Evolutionary conservation across 2,797 vertebrate genomes (phyloP).

Genomic region (Esox masquinongy): DNA sequence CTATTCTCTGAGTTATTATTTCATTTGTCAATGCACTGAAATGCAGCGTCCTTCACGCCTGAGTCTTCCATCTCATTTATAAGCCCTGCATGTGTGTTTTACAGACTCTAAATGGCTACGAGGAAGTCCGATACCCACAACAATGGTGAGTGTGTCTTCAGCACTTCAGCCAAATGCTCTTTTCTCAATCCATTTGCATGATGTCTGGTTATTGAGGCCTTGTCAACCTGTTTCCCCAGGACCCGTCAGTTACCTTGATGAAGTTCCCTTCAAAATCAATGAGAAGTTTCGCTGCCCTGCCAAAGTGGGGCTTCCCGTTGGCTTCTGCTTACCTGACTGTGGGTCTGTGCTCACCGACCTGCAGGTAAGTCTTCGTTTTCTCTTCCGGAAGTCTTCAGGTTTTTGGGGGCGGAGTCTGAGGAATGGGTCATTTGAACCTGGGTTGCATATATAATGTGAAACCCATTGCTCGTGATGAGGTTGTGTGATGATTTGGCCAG

Average conservation of each 20-base stretch:
- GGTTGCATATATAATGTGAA: background rate
- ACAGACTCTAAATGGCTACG: slow-evolving; percentile 96
- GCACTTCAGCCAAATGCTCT: slow-evolving; percentile 4
- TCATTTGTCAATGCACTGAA: too few relatives aligned
- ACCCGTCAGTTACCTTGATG: slow-evolving; percentile 95
- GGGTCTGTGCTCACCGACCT: slow-evolving; percentile 77
- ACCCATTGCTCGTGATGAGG: too few relatives aligned
- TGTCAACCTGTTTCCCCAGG: slow-evolving; percentile 65
- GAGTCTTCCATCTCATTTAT: background rate
- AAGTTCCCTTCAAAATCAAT: slow-evolving; percentile 97
- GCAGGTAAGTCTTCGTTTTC: slow-evolving; percentile 76
- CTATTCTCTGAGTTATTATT: background rate
- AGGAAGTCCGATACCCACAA: slow-evolving; percentile 93
- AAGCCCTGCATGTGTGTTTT: slow-evolving; percentile 66
- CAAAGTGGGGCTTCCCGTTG: slow-evolving; percentile 94
- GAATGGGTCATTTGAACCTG: background rate
- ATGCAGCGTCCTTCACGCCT: too few relatives aligned
- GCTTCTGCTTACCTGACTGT: slow-evolving; percentile 87
- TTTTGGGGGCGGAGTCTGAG: background rate
- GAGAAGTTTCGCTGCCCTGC: slow-evolving; percentile 93
- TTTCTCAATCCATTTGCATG: background rate
- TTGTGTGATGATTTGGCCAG: background rate
- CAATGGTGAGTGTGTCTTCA: slow-evolving; percentile 79
- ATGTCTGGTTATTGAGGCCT: background rate
- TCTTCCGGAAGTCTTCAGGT: background rate